Percentiles rank a stretch among this genome's conserved stretches.
Conservation (phyloP, 1,140 invertebrate genomes). For the Varroa destructor region DNA sequence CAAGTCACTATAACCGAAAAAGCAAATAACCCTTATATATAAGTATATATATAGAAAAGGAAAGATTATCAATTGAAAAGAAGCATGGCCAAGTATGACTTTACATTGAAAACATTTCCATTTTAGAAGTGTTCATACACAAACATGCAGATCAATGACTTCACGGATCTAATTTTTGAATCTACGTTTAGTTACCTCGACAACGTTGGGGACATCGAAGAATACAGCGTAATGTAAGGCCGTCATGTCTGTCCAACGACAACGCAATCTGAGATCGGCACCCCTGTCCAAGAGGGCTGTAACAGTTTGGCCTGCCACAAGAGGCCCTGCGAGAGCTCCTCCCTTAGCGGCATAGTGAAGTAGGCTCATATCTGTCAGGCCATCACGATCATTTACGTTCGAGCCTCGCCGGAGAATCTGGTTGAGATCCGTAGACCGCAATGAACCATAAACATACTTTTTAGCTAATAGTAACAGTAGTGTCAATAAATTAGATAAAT, state of each 20-base stretch:
- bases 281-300: constrained; percentile 41
- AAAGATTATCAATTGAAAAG: too few relatives aligned
- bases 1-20: too few relatives aligned
- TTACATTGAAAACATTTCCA: too few relatives aligned
- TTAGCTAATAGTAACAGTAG: too few relatives aligned
- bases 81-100: too few relatives aligned
- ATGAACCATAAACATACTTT: too few relatives aligned
- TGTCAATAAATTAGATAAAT: background rate
- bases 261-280: constrained; percentile 44
- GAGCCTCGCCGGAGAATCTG: constrained; percentile 44
- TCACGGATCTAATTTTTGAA: constrained; percentile 31
- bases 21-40: too few relatives aligned
- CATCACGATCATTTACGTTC: constrained; percentile 46
- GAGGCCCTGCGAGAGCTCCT: constrained; percentile 46
- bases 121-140: too few relatives aligned
- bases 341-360: constrained; percentile 48
- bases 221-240: constrained; percentile 48
- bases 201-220: constrained; percentile 46
- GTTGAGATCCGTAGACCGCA: constrained; percentile 29
- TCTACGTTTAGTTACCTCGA: constrained; percentile 37
- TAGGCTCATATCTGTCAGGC: constrained; percentile 49
- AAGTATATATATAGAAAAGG: too few relatives aligned
- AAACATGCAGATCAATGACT: background rate
- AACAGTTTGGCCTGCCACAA: constrained; percentile 39
- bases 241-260: constrained; percentile 49